A percentile compares a stretch with the other conserved stretches of the same genome.
Evolutionary conservation across 2,113 vertebrate species (phyloP).

Genomic region (Bos indicus): DNA sequence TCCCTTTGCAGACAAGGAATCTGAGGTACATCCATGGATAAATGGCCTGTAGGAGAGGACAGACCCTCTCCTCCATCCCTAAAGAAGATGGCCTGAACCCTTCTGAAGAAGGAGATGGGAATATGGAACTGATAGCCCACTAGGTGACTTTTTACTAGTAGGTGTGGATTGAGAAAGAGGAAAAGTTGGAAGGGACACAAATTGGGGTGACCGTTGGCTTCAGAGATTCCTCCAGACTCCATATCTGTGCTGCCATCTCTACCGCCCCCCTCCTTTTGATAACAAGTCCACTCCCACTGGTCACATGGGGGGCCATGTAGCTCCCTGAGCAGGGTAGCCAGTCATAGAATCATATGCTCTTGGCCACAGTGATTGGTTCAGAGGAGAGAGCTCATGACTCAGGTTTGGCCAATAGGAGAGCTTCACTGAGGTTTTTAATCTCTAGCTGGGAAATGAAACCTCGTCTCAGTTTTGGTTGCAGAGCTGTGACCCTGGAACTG

Average conservation of each 20-base stretch:
- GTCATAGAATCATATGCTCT: background rate
- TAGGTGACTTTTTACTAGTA: background rate
- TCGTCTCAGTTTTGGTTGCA: background rate
- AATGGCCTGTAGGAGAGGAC: background rate
- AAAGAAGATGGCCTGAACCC: background rate
- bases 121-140: background rate
- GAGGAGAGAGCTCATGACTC: background rate
- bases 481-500: background rate
- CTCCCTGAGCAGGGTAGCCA: background rate
- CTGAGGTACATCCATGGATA: background rate
- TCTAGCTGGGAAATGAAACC: background rate
- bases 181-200: background rate
- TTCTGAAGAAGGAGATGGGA: background rate
- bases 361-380: background rate
- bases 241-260: background rate
- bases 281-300: background rate
- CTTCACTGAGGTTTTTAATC: background rate
- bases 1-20: background rate
- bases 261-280: accelerated
- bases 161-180: background rate
- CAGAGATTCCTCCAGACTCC: background rate
- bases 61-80: background rate
- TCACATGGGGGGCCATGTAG: background rate
- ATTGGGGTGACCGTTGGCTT: background rate
- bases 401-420: background rate